Evolutionary conservation across 1,140 invertebrate species (phyloP).

Genomic region (Drosophila tristis): DNA sequence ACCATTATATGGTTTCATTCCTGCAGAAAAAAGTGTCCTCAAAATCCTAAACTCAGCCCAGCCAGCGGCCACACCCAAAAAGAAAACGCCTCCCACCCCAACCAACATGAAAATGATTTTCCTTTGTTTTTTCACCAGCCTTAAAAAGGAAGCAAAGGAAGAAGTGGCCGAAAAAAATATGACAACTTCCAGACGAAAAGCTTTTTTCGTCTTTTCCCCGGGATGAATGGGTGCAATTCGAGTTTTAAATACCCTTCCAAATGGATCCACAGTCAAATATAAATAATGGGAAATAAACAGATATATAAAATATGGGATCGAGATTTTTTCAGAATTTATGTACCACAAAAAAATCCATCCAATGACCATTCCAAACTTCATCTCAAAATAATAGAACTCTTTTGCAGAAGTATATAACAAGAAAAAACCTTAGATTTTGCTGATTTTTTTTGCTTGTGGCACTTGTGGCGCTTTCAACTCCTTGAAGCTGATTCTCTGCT

Average conservation of each 20-base stretch:
- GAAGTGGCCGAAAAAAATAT: constrained; percentile 23
- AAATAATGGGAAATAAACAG: too few species aligned
- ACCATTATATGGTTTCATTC: too few species aligned
- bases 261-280: too few species aligned
- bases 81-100: constrained; percentile 18
- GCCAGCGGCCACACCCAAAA: constrained; percentile 31
- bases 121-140: constrained; percentile 15
- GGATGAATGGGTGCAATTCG: too few species aligned
- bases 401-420: neutral
- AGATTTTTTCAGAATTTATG: too few species aligned
- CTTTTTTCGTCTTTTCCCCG: constrained; percentile 8
- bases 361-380: neutral
- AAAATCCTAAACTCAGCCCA: neutral
- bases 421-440: constrained; percentile 24
- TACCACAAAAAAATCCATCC: too few species aligned
- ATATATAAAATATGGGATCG: too few species aligned
- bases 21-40: neutral
- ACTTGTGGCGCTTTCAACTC: constrained; percentile 53
- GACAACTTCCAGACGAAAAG: constrained; percentile 32
- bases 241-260: too few species aligned
- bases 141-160: constrained; percentile 1
- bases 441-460: constrained; percentile 32
- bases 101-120: constrained; percentile 50
- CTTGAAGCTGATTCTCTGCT: constrained; percentile 28
- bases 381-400: neutral